These are phyloP conservation scores for Atrichornis clamosus DNA, from an alignment of 2,113 vertebrate species.

Conservation along the genomic window DNA sequence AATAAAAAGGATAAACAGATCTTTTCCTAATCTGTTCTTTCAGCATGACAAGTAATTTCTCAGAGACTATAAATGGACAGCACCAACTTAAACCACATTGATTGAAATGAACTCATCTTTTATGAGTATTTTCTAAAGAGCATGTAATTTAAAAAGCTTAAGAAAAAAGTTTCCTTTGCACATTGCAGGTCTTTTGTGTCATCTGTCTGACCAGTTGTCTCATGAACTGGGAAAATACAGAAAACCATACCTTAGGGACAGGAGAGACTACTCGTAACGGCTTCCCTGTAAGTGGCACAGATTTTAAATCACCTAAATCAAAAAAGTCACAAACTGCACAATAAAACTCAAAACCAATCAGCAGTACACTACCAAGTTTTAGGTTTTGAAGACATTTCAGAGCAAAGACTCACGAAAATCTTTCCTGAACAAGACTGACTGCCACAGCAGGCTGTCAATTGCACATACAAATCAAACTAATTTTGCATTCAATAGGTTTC, in stretches of 20 bases:
- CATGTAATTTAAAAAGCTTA: background rate
- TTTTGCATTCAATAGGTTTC: background rate
- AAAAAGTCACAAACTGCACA: background rate
- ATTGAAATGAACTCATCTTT: background rate
- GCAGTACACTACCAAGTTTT: background rate
- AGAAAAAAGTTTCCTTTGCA: background rate
- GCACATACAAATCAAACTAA: background rate
- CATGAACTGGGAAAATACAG: background rate
- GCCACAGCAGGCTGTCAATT: background rate
- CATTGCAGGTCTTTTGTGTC: background rate
- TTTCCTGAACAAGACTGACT: background rate
- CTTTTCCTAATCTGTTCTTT: background rate
- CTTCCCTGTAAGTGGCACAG: background rate
- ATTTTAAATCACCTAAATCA: background rate
- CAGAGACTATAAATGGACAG: background rate
- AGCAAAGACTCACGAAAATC: background rate
- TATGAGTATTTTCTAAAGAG: background rate
- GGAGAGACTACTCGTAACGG: background rate
- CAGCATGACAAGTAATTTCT: background rate
- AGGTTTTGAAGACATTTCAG: background rate
- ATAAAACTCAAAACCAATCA: background rate
- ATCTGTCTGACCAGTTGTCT: background rate
- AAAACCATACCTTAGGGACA: background rate
- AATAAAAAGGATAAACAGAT: background rate
- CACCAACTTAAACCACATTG: background rate